Conservation (phyloP, 2,797 vertebrate species). For the Periophthalmus magnuspinnatus region DNA sequence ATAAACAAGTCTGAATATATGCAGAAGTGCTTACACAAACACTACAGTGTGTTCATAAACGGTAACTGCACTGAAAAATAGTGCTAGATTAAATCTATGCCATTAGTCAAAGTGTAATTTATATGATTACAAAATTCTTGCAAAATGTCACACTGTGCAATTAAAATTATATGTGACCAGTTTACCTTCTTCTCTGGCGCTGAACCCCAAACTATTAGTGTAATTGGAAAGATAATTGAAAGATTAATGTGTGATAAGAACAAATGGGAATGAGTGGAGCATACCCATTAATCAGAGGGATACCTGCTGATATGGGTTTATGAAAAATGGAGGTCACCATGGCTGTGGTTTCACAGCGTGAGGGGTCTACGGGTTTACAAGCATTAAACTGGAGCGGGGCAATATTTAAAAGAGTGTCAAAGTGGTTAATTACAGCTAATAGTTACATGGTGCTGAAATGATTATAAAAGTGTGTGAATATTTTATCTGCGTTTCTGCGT, state of each 20-base stretch:
- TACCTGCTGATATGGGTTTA: constrained; percentile 7
- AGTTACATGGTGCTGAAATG: not conserved
- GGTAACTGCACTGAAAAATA: not conserved
- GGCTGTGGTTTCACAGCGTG: constrained; percentile 1
- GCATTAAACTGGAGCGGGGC: not conserved
- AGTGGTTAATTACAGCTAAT: constrained; percentile 4
- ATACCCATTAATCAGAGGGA: constrained; percentile 1
- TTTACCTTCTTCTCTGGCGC: constrained; percentile 1
- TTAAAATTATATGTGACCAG: not conserved
- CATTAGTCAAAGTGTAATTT: not conserved
- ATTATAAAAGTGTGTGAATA: not conserved
- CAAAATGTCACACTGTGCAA: constrained; percentile 1
- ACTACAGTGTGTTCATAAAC: not conserved
- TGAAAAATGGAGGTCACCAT: constrained; percentile 1
- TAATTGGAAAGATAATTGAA: constrained; percentile 14
- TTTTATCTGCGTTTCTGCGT: not conserved
- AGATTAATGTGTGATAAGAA: constrained; percentile 11
- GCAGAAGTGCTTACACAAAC: not conserved
- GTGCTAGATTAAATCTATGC: not conserved
- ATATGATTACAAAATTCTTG: not conserved
- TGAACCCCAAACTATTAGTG: constrained; percentile 8
- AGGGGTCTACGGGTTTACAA: not conserved
- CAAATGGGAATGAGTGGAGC: not conserved
- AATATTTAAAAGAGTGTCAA: constrained; percentile 1
- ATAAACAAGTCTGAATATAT: not conserved